phyloP scores from a whole-genome alignment of 2,888 invertebrate genomes.

The Caenorhabditis zanzibari region DNA sequence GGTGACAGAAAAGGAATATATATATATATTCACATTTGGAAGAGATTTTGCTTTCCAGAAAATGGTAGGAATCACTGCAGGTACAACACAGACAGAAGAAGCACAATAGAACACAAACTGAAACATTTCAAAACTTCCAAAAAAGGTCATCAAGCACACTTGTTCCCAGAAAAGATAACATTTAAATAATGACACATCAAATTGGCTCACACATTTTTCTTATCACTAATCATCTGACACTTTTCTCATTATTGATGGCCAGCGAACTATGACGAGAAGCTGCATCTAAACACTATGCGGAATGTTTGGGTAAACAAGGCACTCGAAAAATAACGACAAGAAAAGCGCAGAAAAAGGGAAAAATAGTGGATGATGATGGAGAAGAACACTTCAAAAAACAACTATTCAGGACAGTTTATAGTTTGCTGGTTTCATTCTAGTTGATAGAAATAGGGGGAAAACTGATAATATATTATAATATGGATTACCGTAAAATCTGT shows the following conservation, averaged over 20 bases:
- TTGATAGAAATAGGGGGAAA: neutral
- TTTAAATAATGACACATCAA: constrained; percentile 31
- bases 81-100: neutral
- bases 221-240: constrained; percentile 39
- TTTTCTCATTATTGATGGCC: constrained; percentile 21
- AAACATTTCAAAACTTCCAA: constrained; percentile 19
- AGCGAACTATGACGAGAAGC: constrained; percentile 25
- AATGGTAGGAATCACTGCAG: neutral
- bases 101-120: neutral
- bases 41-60: neutral
- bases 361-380: constrained; percentile 16
- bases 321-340: constrained; percentile 42
- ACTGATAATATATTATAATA: neutral
- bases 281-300: constrained; percentile 29
- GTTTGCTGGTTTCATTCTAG: constrained; percentile 13
- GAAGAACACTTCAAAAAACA: constrained; percentile 36
- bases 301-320: constrained; percentile 39
- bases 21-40: neutral
- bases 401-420: constrained; percentile 14
- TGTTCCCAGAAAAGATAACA: constrained; percentile 10
- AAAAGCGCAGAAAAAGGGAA: neutral
- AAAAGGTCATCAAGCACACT: constrained; percentile 22
- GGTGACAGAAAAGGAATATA: neutral
- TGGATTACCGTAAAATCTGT: neutral
- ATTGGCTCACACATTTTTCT: constrained; percentile 27